Base-by-base conservation (phyloP, 2,888 invertebrate genomes). In the Aphelenchoides bicaudatus region DNA sequence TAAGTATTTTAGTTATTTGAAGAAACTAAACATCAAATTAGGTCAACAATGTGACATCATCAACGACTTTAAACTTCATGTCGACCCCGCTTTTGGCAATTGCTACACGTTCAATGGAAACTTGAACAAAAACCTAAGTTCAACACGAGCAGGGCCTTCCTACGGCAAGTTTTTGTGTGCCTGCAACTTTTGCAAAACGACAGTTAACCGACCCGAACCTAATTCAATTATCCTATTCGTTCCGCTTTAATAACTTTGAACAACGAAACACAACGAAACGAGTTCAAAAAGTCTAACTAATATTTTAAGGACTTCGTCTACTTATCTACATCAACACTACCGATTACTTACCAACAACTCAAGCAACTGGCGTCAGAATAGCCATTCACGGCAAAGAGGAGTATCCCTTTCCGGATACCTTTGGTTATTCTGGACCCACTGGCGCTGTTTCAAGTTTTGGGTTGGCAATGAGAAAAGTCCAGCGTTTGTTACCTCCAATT, bases 341-440 rank as follows among this genome's bases (percentile, higher is more conserved):
- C 0, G 78, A 78, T 39, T 78, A 78, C 48, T 62, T 78, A 21
- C 77, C 78, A 3, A 78, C 75, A 0, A 78, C 75, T 0, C 73
- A 78, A 59, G 72, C 75, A 3, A 31, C 19, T 5, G 60, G 59
- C 13, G 76, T 78, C 6, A 58, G 75, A 25, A 73, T 78, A 13
- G 74, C 75, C 3, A 78, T 78, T 23, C 78, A 78, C 55, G 73
- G 68, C 19, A 66, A 66, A 60, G 57, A 61, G 16, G 65, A 75
- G 31, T 70, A 61, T 25, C 78, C 78, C 0, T 78, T 77, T 50
- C 78, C 78, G 0, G 78, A 78, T 50, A 72, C 75, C 1, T 78
- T 78, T 43, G 78, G 78, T 0, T 78, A 2, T 66, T 67, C 63
- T 2, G 72, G 72, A 5, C 74, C 73, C 1, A 73, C 73, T 2